These are phyloP conservation scores for Pyralis farinalis DNA, from an alignment of 2,888 invertebrate species.

Conservation along the genomic window DNA sequence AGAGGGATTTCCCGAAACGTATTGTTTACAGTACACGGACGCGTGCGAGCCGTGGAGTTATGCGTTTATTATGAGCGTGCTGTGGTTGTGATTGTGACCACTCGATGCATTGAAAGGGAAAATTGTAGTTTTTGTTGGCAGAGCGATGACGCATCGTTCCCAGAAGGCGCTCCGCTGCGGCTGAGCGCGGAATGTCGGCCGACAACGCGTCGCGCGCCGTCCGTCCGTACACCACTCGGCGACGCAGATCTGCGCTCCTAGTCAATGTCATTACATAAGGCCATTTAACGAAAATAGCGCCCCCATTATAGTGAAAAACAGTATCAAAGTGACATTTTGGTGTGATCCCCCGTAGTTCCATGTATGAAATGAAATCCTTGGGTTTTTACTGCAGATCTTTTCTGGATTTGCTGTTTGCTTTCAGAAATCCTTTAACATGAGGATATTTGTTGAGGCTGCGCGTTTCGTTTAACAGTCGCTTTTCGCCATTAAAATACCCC, in stretches of 20 bases:
- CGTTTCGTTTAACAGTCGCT: too few relatives aligned
- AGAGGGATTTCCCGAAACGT: conserved; percentile 75
- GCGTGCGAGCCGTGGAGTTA: conserved; percentile 50
- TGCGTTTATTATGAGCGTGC: conserved; percentile 59
- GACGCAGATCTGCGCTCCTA: background rate
- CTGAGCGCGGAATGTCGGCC: conserved; percentile 45
- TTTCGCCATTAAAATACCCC: too few relatives aligned
- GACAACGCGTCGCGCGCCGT: conserved; percentile 4
- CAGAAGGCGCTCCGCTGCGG: conserved; percentile 43
- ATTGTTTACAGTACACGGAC: conserved; percentile 67
- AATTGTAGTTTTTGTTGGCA: conserved; percentile 67
- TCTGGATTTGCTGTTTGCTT: too few relatives aligned
- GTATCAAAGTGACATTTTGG: too few relatives aligned
- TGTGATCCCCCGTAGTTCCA: too few relatives aligned
- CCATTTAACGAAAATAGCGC: too few relatives aligned
- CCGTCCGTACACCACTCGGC: background rate
- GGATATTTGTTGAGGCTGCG: too few relatives aligned
- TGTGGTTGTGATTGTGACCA: conserved; percentile 25
- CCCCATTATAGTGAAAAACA: too few relatives aligned
- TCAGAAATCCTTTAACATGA: too few relatives aligned
- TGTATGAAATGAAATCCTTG: too few relatives aligned
- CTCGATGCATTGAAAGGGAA: conserved; percentile 74
- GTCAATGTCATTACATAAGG: background rate
- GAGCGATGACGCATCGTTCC: conserved; percentile 64
- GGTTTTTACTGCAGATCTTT: too few relatives aligned